phyloP scores from a whole-genome alignment of 2,113 vertebrate species.

The Thermophis baileyi region DNA sequence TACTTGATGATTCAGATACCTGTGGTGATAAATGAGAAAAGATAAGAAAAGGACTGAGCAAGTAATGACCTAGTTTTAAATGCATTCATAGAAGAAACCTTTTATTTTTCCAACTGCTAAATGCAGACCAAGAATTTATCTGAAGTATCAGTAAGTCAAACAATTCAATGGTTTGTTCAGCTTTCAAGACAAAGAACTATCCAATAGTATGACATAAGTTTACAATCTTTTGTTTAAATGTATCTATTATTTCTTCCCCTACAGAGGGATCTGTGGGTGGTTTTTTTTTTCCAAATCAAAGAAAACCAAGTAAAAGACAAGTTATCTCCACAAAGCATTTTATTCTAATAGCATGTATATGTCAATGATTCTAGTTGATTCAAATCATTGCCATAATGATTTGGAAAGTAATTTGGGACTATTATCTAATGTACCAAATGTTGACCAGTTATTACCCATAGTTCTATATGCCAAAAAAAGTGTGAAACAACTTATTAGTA shows the following conservation, averaged over 20 bases:
- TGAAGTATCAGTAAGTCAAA: constrained; percentile 7
- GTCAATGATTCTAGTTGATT: background rate
- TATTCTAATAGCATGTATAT: background rate
- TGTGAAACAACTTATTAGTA: background rate
- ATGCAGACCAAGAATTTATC: constrained; percentile 16
- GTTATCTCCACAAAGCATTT: background rate
- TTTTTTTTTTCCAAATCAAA: background rate
- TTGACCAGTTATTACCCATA: background rate
- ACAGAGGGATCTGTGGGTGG: background rate
- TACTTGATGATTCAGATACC: constrained; percentile 1
- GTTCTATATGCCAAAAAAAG: background rate
- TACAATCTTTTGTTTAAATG: background rate
- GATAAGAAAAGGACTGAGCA: constrained; percentile 13
- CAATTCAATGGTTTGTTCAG: background rate
- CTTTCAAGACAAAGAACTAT: constrained; percentile 1
- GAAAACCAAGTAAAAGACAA: background rate
- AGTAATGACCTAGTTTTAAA: background rate
- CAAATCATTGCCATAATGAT: background rate
- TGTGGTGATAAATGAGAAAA: constrained; percentile 32
- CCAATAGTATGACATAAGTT: background rate
- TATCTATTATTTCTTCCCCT: background rate
- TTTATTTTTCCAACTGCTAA: background rate
- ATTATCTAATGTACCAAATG: background rate
- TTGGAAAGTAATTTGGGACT: background rate
- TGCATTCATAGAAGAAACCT: background rate